Base-by-base conservation (phyloP, 2,113 vertebrate genomes). In the Saccopteryx leptura region DNA sequence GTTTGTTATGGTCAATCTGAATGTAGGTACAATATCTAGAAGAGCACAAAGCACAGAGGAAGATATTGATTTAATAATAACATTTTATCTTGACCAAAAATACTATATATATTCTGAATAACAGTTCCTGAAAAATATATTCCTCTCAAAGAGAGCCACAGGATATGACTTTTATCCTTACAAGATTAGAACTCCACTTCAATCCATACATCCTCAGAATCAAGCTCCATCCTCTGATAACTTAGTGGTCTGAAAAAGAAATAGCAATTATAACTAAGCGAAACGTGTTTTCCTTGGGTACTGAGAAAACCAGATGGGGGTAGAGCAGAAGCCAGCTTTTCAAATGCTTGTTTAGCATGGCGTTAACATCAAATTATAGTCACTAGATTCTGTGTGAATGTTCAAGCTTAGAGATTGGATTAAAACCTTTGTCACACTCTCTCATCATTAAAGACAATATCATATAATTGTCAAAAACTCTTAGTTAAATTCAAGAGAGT, bases 401-500 rank as follows among this genome's bases (percentile, higher is more conserved):
- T 78, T 81, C 24, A 82, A 88, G 28, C 60, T 82, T 24, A 89
- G 50, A 61, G 23, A 65, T 68, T 82, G 63, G 2, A 65, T 21
- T 81, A 31, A 92, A 75, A 31, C 1, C 2, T 80, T 50, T 63
- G 6, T 46, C 26, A 46, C 9, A 60, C 17, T 93, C 24, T 6
- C 74, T 90, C 66, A 78, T 66, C 52, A 60, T 72, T 68, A 91
- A 80, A 95, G 85, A 65, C 65, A 69, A 85, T 54, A 68, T 48
- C 33, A 63, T n/a, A 4, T 48, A 90, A 26, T 78, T 81, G n/a
- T 7, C 2, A 19, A 61, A 74, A 71, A 33, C 39, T 50, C 26
- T 90, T 81, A 28, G 11, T 28, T 86, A 65, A 89, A 56, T 9
- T 3, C 28, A 61, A 56, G 50, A 69, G 18, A 17, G 19, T 78